Evolutionary conservation across 2,888 invertebrate species (phyloP).

Genomic region (Hirudinaria manillensis): DNA sequence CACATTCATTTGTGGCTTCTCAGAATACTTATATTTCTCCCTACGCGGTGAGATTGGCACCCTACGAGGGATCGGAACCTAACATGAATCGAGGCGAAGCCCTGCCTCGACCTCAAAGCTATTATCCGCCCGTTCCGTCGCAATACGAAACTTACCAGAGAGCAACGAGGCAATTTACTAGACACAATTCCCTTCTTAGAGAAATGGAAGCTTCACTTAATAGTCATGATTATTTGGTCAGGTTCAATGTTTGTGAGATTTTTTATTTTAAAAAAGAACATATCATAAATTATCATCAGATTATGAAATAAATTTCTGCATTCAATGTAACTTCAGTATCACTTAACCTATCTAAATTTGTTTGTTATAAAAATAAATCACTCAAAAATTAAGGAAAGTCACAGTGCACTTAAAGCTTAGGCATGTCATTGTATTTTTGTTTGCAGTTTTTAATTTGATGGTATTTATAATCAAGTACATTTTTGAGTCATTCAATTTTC

Average conservation of each 20-base stretch:
- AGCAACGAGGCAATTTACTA: constrained; percentile 17
- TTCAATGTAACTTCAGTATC: too few relatives aligned
- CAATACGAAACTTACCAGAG: constrained; percentile 14
- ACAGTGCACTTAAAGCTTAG: too few relatives aligned
- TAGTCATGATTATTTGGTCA: constrained; percentile 9
- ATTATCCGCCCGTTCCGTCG: background rate
- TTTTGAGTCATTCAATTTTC: background rate
- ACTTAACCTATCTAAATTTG: too few relatives aligned
- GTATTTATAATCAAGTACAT: too few relatives aligned
- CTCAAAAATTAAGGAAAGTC: too few relatives aligned
- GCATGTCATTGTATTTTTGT: too few relatives aligned
- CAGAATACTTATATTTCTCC: constrained; percentile 15
- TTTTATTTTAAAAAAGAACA: background rate
- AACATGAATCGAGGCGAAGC: background rate
- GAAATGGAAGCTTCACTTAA: constrained; percentile 19
- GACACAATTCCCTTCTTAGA: constrained; percentile 15
- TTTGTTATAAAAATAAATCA: too few relatives aligned
- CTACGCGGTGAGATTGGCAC: constrained; percentile 7
- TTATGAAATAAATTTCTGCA: too few relatives aligned
- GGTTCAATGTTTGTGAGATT: background rate
- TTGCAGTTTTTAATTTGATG: too few relatives aligned
- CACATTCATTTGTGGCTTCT: constrained; percentile 8
- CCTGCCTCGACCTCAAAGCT: background rate
- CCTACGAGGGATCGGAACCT: background rate
- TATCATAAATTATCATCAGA: too few relatives aligned